phyloP scores from a whole-genome alignment of 1,140 invertebrate species.

The Zaprionus kolodkinae region DNA sequence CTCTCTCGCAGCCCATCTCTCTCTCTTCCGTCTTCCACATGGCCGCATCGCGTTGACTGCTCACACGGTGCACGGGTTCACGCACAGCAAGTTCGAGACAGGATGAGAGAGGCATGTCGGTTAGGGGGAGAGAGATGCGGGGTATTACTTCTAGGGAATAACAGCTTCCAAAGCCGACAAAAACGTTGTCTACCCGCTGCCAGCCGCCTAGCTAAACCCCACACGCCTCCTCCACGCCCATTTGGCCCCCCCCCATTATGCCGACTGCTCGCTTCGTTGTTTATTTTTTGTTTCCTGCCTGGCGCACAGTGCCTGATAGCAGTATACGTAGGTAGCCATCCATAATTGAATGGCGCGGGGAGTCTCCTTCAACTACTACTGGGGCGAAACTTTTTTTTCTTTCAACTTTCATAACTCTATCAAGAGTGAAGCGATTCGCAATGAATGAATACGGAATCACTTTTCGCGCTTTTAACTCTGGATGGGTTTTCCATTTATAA shows the following conservation, averaged over 20 bases:
- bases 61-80: slow-evolving; percentile 23
- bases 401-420: background rate
- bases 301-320: slow-evolving; percentile 11
- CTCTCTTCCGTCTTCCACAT: slow-evolving; percentile 17
- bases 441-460: background rate
- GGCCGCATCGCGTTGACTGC: slow-evolving; percentile 25
- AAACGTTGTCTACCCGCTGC: slow-evolving; percentile 28
- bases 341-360: background rate
- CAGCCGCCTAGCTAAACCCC: slow-evolving; percentile 19
- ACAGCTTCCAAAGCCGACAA: slow-evolving; percentile 21
- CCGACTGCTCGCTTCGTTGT: slow-evolving; percentile 16
- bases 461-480: too few species aligned
- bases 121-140: background rate
- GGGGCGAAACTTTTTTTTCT: background rate
- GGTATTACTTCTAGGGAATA: slow-evolving; percentile 23
- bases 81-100: background rate
- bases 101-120: background rate
- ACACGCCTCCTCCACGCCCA: background rate
- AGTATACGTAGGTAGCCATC: slow-evolving; percentile 3
- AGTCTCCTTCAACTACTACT: background rate
- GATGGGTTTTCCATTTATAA: too few species aligned
- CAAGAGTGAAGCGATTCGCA: background rate
- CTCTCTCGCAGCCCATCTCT: background rate
- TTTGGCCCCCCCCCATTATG: background rate
- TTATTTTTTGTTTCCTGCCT: background rate